Evolutionary conservation across 2,888 invertebrate genomes (phyloP).

Genomic region (Oscheius sp.): DNA sequence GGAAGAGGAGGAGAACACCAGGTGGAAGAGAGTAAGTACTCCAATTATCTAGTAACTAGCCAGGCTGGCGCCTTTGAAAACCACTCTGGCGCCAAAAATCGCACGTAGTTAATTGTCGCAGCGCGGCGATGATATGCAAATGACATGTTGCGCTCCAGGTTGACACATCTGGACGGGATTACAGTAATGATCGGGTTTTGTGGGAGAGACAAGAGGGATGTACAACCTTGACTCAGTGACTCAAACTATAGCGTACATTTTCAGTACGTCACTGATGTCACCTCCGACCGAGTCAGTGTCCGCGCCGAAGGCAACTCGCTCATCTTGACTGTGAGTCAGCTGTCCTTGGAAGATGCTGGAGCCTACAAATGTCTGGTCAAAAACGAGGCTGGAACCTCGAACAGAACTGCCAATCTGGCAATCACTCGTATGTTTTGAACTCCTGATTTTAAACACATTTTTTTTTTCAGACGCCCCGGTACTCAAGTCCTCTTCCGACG

Average conservation of each 20-base stretch:
- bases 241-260: slow-evolving; percentile 4
- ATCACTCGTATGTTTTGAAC: slow-evolving; percentile 56
- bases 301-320: slow-evolving; percentile 45
- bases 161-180: slow-evolving; percentile 36
- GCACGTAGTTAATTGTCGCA: slow-evolving; percentile 30
- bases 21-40: slow-evolving; percentile 50
- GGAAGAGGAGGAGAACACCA: slow-evolving; percentile 42
- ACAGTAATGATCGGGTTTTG: slow-evolving; percentile 23
- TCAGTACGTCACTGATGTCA: slow-evolving; percentile 44
- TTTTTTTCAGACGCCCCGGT: slow-evolving; percentile 52
- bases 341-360: slow-evolving; percentile 60
- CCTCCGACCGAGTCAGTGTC: slow-evolving; percentile 43
- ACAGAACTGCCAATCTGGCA: slow-evolving; percentile 46
- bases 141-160: slow-evolving; percentile 32
- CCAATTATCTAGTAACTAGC: not conserved
- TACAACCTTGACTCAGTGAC: not conserved
- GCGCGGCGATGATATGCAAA: slow-evolving; percentile 33
- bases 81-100: slow-evolving; percentile 27
- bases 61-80: slow-evolving; percentile 25
- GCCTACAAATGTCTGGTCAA: slow-evolving; percentile 60
- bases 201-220: not conserved
- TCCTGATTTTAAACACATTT: not conserved
- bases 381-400: slow-evolving; percentile 61
- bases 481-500: slow-evolving; percentile 47
- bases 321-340: slow-evolving; percentile 50